Conservation (phyloP, 2,888 invertebrate species). For the Leptinotarsa tumamoca region DNA sequence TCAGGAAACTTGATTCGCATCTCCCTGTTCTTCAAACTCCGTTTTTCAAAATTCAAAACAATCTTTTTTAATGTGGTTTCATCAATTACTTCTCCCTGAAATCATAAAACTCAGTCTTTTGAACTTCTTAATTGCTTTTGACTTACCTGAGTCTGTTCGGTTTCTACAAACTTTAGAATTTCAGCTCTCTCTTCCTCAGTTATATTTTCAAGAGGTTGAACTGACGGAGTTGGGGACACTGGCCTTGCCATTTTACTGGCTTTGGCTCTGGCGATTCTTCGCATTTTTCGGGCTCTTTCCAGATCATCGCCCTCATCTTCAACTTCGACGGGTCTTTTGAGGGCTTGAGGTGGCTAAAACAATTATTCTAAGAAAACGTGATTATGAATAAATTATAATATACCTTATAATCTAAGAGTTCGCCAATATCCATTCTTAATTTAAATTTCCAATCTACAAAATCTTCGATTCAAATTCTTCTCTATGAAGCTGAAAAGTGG, state of each 20-base stretch:
- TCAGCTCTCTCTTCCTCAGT: slow-evolving; percentile 81
- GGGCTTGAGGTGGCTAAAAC: slow-evolving; percentile 83
- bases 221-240: slow-evolving; percentile 65
- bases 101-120: not conserved
- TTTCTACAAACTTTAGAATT: slow-evolving; percentile 86
- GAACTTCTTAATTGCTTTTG: not conserved
- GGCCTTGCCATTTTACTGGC: slow-evolving; percentile 68
- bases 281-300: slow-evolving; percentile 73
- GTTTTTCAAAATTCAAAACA: slow-evolving; percentile 93
- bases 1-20: slow-evolving; percentile 99
- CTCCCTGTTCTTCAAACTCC: slow-evolving; percentile 93
- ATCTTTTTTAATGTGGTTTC: slow-evolving; percentile 89
- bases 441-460: not conserved
- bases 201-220: slow-evolving; percentile 69
- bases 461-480: not conserved
- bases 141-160: slow-evolving; percentile 79
- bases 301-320: slow-evolving; percentile 78
- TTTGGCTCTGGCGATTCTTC: slow-evolving; percentile 71
- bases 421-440: slow-evolving; percentile 70
- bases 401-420: slow-evolving; percentile 72
- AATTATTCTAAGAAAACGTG: slow-evolving; percentile 10
- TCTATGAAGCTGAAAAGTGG: not conserved
- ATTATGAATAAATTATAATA: not conserved
- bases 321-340: slow-evolving; percentile 75
- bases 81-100: slow-evolving; percentile 86